Conservation (phyloP, 2,888 invertebrate genomes). For the Chloromyia formosa region DNA sequence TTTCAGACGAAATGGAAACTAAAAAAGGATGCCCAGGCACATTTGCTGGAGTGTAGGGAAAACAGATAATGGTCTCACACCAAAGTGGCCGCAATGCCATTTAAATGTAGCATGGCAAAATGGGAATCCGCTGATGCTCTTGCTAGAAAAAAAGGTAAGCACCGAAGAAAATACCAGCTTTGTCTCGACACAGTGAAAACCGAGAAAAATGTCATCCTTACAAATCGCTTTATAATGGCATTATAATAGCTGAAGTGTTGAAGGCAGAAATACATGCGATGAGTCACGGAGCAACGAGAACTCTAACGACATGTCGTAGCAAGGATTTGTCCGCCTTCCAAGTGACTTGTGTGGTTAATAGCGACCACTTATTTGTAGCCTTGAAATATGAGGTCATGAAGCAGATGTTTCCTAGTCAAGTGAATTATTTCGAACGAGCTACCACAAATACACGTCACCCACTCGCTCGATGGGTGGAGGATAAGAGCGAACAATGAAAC, state of each 20-base stretch:
- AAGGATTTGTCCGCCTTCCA: slow-evolving; percentile 6
- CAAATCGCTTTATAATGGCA: slow-evolving; percentile 45
- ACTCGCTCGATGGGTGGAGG: too few relatives aligned
- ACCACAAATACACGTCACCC: too few relatives aligned
- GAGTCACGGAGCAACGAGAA: neutral
- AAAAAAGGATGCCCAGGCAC: neutral
- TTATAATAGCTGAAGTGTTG: slow-evolving; percentile 39
- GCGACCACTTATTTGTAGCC: slow-evolving; percentile 30
- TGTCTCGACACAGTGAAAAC: slow-evolving; percentile 33
- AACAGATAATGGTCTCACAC: slow-evolving; percentile 4
- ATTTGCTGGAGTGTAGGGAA: neutral
- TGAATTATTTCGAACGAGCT: neutral
- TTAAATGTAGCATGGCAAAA: slow-evolving; percentile 12
- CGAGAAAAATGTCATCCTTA: slow-evolving; percentile 40
- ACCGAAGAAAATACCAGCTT: slow-evolving; percentile 34
- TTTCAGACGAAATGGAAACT: slow-evolving; percentile 6
- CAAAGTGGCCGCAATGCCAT: slow-evolving; percentile 26
- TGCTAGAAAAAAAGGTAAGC: slow-evolving; percentile 34
- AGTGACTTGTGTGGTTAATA: slow-evolving; percentile 23
- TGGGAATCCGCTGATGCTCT: neutral
- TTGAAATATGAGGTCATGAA: slow-evolving; percentile 31
- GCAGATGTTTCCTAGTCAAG: neutral
- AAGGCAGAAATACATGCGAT: slow-evolving; percentile 9
- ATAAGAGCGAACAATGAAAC: too few relatives aligned
- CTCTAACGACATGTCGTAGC: neutral